Conservation (phyloP, 2,888 invertebrate genomes). For the Melinaea marsaeus region DNA sequence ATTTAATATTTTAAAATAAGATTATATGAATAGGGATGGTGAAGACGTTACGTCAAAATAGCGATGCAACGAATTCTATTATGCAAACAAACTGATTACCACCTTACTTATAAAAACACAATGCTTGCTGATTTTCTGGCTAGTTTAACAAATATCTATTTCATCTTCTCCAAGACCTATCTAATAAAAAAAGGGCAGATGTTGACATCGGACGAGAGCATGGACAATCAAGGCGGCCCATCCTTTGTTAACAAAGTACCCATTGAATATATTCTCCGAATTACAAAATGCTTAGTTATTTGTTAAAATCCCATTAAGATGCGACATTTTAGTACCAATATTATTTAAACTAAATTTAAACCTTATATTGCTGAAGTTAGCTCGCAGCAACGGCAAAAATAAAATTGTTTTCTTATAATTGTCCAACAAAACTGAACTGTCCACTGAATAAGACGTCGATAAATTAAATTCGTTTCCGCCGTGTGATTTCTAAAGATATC, state of each 20-base stretch:
- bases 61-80: constrained; percentile 46
- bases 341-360: constrained; percentile 22
- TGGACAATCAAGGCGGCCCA: constrained; percentile 58
- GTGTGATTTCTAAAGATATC: constrained; percentile 68
- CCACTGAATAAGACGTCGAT: constrained; percentile 70
- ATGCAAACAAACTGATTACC: constrained; percentile 57
- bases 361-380: constrained; percentile 36
- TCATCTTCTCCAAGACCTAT: constrained; percentile 54
- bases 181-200: constrained; percentile 67
- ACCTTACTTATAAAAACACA: constrained; percentile 53
- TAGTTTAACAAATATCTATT: constrained; percentile 74
- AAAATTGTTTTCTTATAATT: constrained; percentile 56
- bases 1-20: too few species aligned
- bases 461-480: constrained; percentile 77
- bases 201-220: constrained; percentile 61
- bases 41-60: constrained; percentile 39
- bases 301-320: constrained; percentile 76
- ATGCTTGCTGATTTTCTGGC: constrained; percentile 73
- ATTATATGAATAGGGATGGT: too few species aligned
- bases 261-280: constrained; percentile 72
- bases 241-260: constrained; percentile 65
- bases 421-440: constrained; percentile 64
- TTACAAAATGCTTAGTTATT: constrained; percentile 76
- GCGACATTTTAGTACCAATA: constrained; percentile 27
- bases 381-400: constrained; percentile 20